A percentile compares a stretch with the other conserved stretches of the same genome.
Evolutionary conservation across 2,113 vertebrate genomes (phyloP).

Genomic region (Arizona elegans): DNA sequence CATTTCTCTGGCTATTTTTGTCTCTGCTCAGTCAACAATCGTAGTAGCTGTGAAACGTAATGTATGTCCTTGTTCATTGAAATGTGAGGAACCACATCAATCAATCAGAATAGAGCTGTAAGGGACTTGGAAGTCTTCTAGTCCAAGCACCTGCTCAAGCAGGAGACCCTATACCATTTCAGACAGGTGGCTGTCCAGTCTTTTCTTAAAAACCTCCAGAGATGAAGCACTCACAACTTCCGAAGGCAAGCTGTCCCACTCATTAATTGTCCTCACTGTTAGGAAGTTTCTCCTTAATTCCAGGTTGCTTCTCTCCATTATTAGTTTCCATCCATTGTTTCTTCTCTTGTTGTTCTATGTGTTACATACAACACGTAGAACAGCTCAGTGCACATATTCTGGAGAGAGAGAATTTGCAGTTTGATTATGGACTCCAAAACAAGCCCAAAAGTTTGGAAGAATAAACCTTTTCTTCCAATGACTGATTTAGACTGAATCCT

Average conservation of each 20-base stretch:
- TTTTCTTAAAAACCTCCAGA: background rate
- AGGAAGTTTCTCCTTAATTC: background rate
- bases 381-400: background rate
- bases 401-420: background rate
- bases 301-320: background rate
- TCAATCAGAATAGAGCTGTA: background rate
- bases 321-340: background rate
- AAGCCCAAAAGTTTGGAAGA: background rate
- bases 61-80: background rate
- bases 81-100: background rate
- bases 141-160: background rate
- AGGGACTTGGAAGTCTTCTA: background rate
- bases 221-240: background rate
- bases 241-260: background rate
- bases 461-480: background rate
- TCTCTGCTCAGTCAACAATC: background rate
- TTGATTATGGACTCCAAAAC: background rate
- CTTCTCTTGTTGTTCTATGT: background rate
- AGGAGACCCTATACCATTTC: background rate
- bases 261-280: background rate
- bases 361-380: background rate
- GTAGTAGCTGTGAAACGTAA: background rate
- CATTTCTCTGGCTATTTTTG: background rate
- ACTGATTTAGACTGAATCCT: background rate
- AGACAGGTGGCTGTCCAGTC: background rate